Evolutionary conservation across 2,113 vertebrate genomes (phyloP), one percentile per base, ranked within the genome.

Genomic region (Heliornis fulica): DNA sequence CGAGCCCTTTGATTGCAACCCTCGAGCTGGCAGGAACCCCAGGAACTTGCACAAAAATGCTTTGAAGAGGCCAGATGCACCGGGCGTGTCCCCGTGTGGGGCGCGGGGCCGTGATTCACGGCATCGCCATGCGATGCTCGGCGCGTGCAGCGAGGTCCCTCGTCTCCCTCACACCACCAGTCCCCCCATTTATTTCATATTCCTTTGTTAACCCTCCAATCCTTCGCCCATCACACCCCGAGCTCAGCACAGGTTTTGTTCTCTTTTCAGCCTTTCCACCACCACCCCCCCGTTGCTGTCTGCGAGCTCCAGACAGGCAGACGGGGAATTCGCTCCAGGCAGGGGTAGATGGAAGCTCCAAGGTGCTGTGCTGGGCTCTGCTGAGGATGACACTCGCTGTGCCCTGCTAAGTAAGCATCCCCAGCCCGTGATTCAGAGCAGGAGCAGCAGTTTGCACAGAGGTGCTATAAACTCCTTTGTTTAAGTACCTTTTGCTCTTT

Each of bases 41-140:
- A 94, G 84, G 93, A 94, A 95, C 94, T 94, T 84, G 10, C 54
- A 86, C 93, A 97, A 96, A 97, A 97, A 97, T 97, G 95, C 97
- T 97, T 97, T 97, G 97, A 97, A 97, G 91, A 89, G 84, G 85
- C 80, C 94, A 95, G 95, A 89, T 92, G 94, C 94, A 16, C 83
- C 88, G 83, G 97, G 97, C 8, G 97, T 94, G 97, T 93, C 93
- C 70, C 59, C 2, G 25, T 57, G 92, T 72, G 95, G 95, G 96
- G 95, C 43, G 97, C 36, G 93, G 94, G 90, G 93, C 22, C 1
- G 61, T 97, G 97, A 97, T 60, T 97, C 97, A 97, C 16, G 0
- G 71, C 83, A 90, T 71, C 46, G 59, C 94, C 93, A 29, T 65
- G 94, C 71, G 9, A 25, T 23, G 93, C 72, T 31, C 3, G 70